Evolutionary conservation across 2,113 vertebrate genomes (phyloP), one percentile per base, ranked within the genome.

Genomic region (Tympanuchus pallidicinctus): DNA sequence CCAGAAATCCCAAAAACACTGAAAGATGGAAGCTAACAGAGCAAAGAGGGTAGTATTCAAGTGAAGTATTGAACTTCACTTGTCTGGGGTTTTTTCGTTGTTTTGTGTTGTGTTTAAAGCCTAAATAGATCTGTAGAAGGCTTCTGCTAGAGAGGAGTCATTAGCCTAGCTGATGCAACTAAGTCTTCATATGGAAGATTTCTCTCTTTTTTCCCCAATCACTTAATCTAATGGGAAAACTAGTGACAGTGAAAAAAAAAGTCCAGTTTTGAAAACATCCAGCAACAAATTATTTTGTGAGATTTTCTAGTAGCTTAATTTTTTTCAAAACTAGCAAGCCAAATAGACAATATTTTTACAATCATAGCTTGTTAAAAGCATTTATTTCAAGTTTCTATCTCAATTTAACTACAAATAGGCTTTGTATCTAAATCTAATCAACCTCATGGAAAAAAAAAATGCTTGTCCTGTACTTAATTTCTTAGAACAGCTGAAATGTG

Each of bases 281-380:
- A 95, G 50, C 38, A 34, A 34, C 34, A 38, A 10, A 38, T 38
- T 38, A 38, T 38, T 38, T 38, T 38, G 38, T 38, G 38, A 38
- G 38, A 13, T 75, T 91, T 91, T 78, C 60, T n/a, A 57, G 17
- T 11, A 63, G 36, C 2, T 11, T 59, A 57, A 78, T 36, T 54
- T 63, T 6, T 27, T 25, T 40, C 24, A 88, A 19, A 5, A 7
- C 83, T 83, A 24, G 72, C 48, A 93, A 95, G 30, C 40, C 57
- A 96, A 97, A 93, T 12, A 27, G 86, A 92, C n/a, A 76, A 36
- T 28, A 11, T 52, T 89, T 91, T 50, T 45, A 67, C 88, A 94
- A 92, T 38, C 52, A 42, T 11, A 92, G 48, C 34, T 75, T 64
- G 64, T 89, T 96, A 92, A 92, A 92, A 94, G 63, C 76, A 73